Percentiles rank a stretch among this genome's conserved stretches.
Evolutionary conservation across 2,113 vertebrate genomes (phyloP).

Genomic region (Passer domesticus): DNA sequence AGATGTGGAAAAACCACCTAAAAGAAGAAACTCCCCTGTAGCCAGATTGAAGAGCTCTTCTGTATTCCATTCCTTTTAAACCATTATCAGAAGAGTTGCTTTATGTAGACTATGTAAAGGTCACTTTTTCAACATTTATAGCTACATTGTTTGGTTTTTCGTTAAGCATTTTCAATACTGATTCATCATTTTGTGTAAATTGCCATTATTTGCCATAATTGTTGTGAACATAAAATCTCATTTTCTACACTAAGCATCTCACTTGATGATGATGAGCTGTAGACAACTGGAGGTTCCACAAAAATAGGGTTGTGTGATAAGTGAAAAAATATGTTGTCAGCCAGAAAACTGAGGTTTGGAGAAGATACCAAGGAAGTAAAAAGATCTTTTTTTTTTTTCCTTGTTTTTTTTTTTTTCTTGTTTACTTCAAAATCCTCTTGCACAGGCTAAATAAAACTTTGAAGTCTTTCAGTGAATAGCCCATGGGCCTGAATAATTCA

Average conservation of each 20-base stretch:
- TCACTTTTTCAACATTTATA: neutral
- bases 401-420: neutral
- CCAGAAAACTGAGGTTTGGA: neutral
- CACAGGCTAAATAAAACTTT: neutral
- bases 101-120: neutral
- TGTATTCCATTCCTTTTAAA: neutral
- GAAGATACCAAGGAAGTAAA: neutral
- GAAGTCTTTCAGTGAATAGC: neutral
- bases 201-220: neutral
- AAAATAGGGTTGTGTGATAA: neutral
- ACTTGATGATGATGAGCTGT: neutral
- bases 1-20: neutral
- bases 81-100: neutral
- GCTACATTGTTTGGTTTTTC: neutral
- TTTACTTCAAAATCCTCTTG: neutral
- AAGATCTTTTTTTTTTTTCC: neutral
- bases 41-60: neutral
- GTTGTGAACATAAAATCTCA: neutral
- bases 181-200: neutral
- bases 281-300: neutral
- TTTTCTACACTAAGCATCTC: neutral
- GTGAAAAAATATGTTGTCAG: neutral
- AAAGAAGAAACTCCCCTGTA: neutral
- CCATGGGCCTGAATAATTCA: neutral
- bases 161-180: neutral